Conservation (phyloP, 2,113 vertebrate species). For the Daubentonia madagascariensis region DNA sequence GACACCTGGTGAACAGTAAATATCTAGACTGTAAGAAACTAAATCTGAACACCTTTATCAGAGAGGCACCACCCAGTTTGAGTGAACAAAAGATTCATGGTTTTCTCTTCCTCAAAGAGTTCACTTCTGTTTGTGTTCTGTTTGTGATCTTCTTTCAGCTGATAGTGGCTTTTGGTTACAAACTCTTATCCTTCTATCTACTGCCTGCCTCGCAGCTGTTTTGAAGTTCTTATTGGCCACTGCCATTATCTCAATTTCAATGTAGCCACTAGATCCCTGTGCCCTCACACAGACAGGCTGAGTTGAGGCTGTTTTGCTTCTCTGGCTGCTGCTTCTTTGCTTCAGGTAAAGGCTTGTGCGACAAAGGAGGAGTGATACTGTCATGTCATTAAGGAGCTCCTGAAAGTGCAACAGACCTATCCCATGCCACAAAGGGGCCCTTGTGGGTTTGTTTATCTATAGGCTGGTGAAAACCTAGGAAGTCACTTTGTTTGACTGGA, state of each 20-base stretch:
- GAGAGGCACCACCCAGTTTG: constrained; percentile 73
- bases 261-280: constrained; percentile 67
- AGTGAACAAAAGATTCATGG: constrained; percentile 84
- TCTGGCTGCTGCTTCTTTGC: constrained; percentile 61
- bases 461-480: constrained; percentile 83
- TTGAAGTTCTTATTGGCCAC: constrained; percentile 75
- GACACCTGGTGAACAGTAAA: constrained; percentile 80
- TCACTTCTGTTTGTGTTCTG: constrained; percentile 73
- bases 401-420: constrained; percentile 71
- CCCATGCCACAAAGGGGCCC: constrained; percentile 81
- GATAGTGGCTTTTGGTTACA: constrained; percentile 81
- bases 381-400: constrained; percentile 78
- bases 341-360: constrained; percentile 68
- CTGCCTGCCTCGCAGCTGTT: constrained; percentile 83
- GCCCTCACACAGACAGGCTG: constrained; percentile 50
- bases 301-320: constrained; percentile 53
- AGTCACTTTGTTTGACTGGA: constrained; percentile 82
- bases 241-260: constrained; percentile 72
- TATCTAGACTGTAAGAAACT: constrained; percentile 80
- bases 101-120: constrained; percentile 83
- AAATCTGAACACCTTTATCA: constrained; percentile 83
- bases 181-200: constrained; percentile 81
- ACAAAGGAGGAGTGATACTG: constrained; percentile 74
- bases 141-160: constrained; percentile 80
- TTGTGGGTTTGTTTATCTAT: constrained; percentile 86